A percentile compares a stretch with the other conserved stretches of the same genome.
These are phyloP conservation scores for Diadema setosum DNA, from an alignment of 35 echinoderm and acorn worm species.

Conservation along the genomic window DNA sequence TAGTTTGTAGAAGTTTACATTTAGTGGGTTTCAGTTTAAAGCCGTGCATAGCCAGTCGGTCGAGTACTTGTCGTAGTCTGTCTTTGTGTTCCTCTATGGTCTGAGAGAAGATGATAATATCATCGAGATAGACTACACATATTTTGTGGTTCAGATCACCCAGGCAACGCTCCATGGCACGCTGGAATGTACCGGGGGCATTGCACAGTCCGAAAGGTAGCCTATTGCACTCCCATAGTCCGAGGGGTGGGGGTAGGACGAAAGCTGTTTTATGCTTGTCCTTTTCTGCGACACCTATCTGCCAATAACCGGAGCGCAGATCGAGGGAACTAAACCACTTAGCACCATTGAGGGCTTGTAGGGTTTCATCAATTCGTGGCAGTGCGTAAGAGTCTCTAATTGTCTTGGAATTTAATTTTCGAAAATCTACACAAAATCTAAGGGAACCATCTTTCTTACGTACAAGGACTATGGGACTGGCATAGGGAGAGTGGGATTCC, in stretches of 20 bases:
- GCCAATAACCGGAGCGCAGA: slow-evolving; percentile 17
- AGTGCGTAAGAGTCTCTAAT: not conserved
- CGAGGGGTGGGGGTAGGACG: slow-evolving; percentile 26
- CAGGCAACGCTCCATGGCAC: slow-evolving; percentile 64
- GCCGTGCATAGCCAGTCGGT: too few relatives aligned
- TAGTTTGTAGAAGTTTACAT: too few relatives aligned
- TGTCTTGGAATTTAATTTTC: not conserved
- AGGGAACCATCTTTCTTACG: not conserved
- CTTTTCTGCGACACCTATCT: not conserved
- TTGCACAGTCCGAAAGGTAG: slow-evolving; percentile 71
- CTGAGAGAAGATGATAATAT: too few relatives aligned
- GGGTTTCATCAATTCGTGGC: not conserved
- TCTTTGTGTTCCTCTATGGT: too few relatives aligned
- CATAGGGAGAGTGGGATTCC: not conserved
- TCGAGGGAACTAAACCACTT: not conserved
- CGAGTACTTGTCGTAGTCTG: too few relatives aligned
- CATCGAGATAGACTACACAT: not conserved
- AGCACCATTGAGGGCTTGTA: not conserved
- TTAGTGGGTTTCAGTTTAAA: too few relatives aligned
- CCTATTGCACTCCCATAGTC: slow-evolving; percentile 54
- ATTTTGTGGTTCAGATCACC: not conserved
- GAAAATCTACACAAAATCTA: too few relatives aligned
- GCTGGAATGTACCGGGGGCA: slow-evolving; percentile 69
- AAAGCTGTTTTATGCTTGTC: slow-evolving; percentile 29
- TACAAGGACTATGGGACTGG: not conserved